These are phyloP conservation scores for Ethmia dodecea DNA, from an alignment of 2,888 invertebrate genomes.

Conservation along the genomic window DNA sequence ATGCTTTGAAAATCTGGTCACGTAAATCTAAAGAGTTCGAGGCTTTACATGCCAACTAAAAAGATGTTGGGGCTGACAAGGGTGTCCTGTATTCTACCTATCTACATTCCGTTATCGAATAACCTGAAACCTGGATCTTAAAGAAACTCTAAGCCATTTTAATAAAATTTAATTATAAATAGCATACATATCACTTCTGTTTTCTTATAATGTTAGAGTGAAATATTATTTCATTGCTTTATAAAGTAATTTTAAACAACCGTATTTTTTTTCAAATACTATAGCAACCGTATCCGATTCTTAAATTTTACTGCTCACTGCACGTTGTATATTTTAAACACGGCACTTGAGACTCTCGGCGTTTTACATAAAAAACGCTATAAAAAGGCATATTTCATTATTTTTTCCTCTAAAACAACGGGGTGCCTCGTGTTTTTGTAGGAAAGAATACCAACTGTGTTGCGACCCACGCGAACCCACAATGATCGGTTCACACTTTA, in stretches of 20 bases:
- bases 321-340: constrained; percentile 53
- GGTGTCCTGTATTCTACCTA: not conserved
- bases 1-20: constrained; percentile 6
- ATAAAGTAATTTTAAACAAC: no score
- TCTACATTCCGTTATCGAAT: no score
- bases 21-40: constrained; percentile 7
- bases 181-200: no score
- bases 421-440: constrained; percentile 71
- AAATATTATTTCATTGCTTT: no score
- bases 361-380: constrained; percentile 62
- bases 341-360: constrained; percentile 56
- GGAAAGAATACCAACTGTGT: constrained; percentile 52
- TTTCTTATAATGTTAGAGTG: no score
- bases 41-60: not conserved
- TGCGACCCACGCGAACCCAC: constrained; percentile 55
- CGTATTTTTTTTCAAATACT: no score
- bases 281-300: constrained; percentile 14
- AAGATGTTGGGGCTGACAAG: not conserved
- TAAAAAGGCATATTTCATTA: constrained; percentile 70
- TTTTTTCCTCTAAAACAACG: constrained; percentile 71
- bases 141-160: no score
- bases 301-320: constrained; percentile 41
- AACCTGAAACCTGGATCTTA: no score
- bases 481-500: constrained; percentile 71
- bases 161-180: no score